Percentiles rank a stretch among this genome's conserved stretches.
Conservation (phyloP, 2,797 vertebrate species). For the Smutsia gigantea region DNA sequence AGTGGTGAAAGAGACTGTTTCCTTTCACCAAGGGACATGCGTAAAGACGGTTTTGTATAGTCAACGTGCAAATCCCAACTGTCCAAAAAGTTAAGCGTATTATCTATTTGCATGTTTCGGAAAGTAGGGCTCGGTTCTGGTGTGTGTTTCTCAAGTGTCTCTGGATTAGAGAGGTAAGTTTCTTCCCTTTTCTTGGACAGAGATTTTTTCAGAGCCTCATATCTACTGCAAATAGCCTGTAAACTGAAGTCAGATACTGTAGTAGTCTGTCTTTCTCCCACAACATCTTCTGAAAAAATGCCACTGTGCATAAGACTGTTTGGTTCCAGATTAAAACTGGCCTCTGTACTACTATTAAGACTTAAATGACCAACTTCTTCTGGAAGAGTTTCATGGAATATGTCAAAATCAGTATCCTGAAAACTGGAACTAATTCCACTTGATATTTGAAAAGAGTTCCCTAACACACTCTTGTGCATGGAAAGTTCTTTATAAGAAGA, state of each 20-base stretch:
- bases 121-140: not conserved
- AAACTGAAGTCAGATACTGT: constrained; percentile 35
- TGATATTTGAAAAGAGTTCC: constrained; percentile 2
- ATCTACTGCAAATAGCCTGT: constrained; percentile 46
- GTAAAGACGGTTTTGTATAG: constrained; percentile 44
- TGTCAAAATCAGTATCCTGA: constrained; percentile 51
- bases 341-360: constrained; percentile 53
- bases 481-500: not conserved
- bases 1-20: constrained; percentile 75
- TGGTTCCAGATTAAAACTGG: not conserved
- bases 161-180: not conserved
- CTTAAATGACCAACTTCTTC: constrained; percentile 66
- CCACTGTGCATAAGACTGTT: not conserved
- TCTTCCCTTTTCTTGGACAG: constrained; percentile 55
- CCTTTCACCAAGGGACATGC: constrained; percentile 33
- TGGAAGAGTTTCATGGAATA: constrained; percentile 84
- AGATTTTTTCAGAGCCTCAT: constrained; percentile 65
- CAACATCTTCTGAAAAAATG: not conserved
- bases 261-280: not conserved
- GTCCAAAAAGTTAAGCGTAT: constrained; percentile 17
- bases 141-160: constrained; percentile 13
- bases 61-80: constrained; percentile 62
- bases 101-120: not conserved
- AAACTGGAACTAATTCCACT: constrained; percentile 21
- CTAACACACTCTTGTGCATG: not conserved